Percentiles rank a stretch among this genome's conserved stretches.
Evolutionary conservation across 2,888 invertebrate genomes (phyloP).

Genomic region (Scaeva pyrastri): DNA sequence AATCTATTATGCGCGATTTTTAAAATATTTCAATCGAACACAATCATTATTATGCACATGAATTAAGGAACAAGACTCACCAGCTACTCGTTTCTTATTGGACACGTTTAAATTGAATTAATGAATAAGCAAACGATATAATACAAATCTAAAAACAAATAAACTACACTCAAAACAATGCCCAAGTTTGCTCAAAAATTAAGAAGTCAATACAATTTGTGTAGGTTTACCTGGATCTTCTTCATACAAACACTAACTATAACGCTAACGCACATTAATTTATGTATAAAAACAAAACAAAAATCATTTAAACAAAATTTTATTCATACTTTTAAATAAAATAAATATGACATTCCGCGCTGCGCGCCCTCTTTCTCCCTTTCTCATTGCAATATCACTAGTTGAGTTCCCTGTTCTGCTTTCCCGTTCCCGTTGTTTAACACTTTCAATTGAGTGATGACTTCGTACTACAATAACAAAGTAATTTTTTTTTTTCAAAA

Average conservation of each 20-base stretch:
- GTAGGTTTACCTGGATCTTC: neutral
- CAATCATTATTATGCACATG: conserved; percentile 35
- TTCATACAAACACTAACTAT: neutral
- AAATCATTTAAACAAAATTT: neutral
- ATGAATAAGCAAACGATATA: conserved; percentile 6
- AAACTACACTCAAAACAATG: neutral
- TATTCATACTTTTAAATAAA: conserved; percentile 47
- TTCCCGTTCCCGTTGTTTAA: conserved; percentile 36
- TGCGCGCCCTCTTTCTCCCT: neutral
- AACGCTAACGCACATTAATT: neutral
- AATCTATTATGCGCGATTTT: conserved; percentile 12
- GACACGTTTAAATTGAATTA: conserved; percentile 22
- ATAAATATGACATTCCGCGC: conserved; percentile 33
- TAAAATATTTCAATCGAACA: conserved; percentile 20
- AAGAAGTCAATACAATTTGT: neutral
- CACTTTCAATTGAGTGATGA: conserved; percentile 63
- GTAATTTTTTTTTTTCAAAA: neutral
- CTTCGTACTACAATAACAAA: conserved; percentile 47
- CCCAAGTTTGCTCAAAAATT: neutral
- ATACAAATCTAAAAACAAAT: neutral
- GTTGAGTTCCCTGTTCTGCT: neutral
- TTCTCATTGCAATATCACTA: neutral
- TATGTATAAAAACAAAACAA: neutral
- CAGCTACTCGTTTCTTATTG: conserved; percentile 3
- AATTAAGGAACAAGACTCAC: conserved; percentile 22